Evolutionary conservation across 2,113 vertebrate species (phyloP), one percentile per base, ranked within the genome.

Genomic region (Crocuta crocuta): DNA sequence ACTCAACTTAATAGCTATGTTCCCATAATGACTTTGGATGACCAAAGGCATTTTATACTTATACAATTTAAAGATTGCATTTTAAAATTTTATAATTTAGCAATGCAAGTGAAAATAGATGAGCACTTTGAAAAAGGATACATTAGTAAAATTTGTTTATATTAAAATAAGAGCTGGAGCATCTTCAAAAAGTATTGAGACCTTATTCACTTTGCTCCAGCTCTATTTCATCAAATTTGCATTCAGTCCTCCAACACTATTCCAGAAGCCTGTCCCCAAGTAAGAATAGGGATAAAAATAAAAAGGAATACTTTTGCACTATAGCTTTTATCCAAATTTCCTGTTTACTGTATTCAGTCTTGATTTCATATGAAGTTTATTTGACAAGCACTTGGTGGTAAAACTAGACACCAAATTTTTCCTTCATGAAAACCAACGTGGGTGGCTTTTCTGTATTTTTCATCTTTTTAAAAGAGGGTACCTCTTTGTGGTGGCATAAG

Each of bases 341-440:
- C 87, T 95, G 80, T 98, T 97, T 97, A 95, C 63, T 87, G 21
- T 90, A 89, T 65, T 94, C 86, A 95, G 85, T 70, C 81, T 78
- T 93, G 71, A 97, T 66, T 96, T 95, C 71, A 82, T 68, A 83
- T 89, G 65, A 89, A 92, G 79, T 94, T 96, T 95, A 94, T 97
- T 61, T 91, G 78, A 97, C 93, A 96, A 95, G 89, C 78, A 95
- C 79, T 97, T 97, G 90, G 91, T 97, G 85, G 86, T 90, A 94
- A 97, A 74, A 93, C 79, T 94, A 94, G 86, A 96, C 43, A 96
- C 73, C 63, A 96, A 93, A 90, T 53, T 79, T 97, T 89, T 92
- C 78, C 91, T 96, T 95, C 89, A 83, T 89, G 79, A 89, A 96
- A 98, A 89, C 66, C 68, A 97, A 55, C 0, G n/a, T 95, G 95